A percentile compares a stretch with the other conserved stretches of the same genome.
Conservation (phyloP, 2,113 vertebrate genomes). For the Etheostoma cragini region DNA sequence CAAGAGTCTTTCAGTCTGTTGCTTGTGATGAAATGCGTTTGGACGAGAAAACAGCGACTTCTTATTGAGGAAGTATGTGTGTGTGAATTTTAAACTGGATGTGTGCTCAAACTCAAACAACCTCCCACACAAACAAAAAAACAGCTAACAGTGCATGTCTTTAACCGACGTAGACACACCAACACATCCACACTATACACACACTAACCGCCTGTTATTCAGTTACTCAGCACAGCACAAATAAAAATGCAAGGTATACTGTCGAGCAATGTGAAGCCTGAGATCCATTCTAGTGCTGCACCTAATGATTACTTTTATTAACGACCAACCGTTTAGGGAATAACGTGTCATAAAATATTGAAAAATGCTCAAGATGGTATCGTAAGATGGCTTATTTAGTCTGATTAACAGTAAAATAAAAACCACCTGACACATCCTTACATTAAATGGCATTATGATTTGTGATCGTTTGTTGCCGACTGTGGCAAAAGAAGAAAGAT, state of each 20-base stretch:
- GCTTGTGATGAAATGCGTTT: constrained; percentile 42
- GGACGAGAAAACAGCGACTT: constrained; percentile 33
- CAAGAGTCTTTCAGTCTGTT: constrained; percentile 39
- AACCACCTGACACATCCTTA: not conserved
- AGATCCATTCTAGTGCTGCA: not conserved
- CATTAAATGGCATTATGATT: not conserved
- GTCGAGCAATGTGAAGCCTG: not conserved
- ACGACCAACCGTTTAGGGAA: not conserved
- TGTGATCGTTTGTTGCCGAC: not conserved
- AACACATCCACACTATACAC: not conserved
- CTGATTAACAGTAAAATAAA: not conserved
- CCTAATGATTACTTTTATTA: constrained; percentile 8
- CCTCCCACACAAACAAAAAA: constrained; percentile 54
- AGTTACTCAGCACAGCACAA: constrained; percentile 12
- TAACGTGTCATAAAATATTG: not conserved
- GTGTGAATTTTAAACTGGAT: constrained; percentile 18
- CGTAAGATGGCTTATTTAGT: not conserved
- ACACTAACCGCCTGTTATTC: constrained; percentile 10
- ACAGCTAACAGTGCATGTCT: constrained; percentile 6
- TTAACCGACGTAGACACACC: not conserved
- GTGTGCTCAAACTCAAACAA: constrained; percentile 18
- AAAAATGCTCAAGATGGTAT: not conserved
- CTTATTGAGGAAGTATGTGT: constrained; percentile 3
- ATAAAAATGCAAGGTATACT: no score
- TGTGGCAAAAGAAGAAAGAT: not conserved